Evolutionary conservation across 2,113 vertebrate genomes (phyloP), one percentile per base, ranked within the genome.

Genomic region (Platysteira castanea): DNA sequence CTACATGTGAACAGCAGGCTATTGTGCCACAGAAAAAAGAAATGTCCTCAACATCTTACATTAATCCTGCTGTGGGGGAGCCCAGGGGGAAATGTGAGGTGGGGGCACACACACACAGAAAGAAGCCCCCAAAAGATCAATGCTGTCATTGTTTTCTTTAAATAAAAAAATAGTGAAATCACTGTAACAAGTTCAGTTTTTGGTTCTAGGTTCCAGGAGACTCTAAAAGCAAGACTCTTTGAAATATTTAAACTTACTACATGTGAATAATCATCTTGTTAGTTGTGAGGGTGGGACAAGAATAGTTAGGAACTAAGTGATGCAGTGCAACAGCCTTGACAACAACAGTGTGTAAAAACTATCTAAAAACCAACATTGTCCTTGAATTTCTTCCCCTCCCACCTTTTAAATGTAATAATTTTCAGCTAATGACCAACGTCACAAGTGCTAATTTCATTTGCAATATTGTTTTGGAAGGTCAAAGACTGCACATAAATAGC

Each of bases 11-110:
- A 98, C 92, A 98, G 91, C 84, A 96, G 91, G 76, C 93, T 46
- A 96, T 97, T 97, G 97, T 98, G 46, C 44, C 33, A 68, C 37
- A 95, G 82, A 93, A 93, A 73, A 95, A 96, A 93, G 69, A 70
- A 1, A 54, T 67, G 95, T 87, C 89, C 83, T 93, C 89, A 63
- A 73, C 57, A 81, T 92, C 33, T 79, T 86, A 60, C 33, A 78
- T 46, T 80, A 88, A 90, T 91, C 70, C 86, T 79, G 39, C 42
- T 6, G 5, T 42, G 56, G 71, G 37, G 44, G 21, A 37, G 22
- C 10, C 7, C 39, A 52, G 54, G 27, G 39, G 50, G 28, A 69
- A 69, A 69, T 11, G 11, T 11, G 11, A 10, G 12, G 50, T 24
- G 19, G 21, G 31, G 46, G 9, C 7, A 11, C 28, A 39, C 52